Evolutionary conservation across 2,888 invertebrate species (phyloP), one percentile per base, ranked within the genome.

Genomic region (Amiota minor): DNA sequence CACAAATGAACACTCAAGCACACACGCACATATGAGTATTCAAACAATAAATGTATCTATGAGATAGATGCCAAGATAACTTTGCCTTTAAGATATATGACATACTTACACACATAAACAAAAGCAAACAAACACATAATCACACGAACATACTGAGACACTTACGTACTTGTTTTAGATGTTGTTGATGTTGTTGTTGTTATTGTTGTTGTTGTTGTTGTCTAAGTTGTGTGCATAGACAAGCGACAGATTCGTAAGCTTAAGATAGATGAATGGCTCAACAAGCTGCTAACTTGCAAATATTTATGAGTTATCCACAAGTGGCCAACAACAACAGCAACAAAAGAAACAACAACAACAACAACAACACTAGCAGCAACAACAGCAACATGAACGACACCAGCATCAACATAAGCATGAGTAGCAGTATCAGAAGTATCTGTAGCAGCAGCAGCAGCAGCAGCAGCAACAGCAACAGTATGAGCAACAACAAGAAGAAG

Each of bases 201-300:
- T 50, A 4, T 50, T 1, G 11, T 50, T n/a, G 50, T 23, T 23
- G 2, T 50, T 50, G 50, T 47, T 72, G 72, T 71, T 62, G 73
- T 72, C 75, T 72, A 64, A 78, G 79, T 55, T 70, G 70, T 70
- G 46, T 46, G n/a, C 16, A 62, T n/a, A 47, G 59, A 62, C n/a
- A 47, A 20, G 70, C 59, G 70, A 70, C 70, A 70, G 70, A 70
- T 55, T 8, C n/a, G 16, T 23, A 14, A 62, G 64, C 62, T 45
- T 67, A 56, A 56, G 82, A 76, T 85, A 83, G 84, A 83, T 83
- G 84, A 84, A 83, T 85, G 79, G 84, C 83, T 80, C 84, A 86
- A 85, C 85, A 85, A 83, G 84, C 86, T 83, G 83, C 85, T 83
- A 83, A 83, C 84, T 83, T 83, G 86, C 83, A 85, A 83, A 83